A percentile compares a stretch with the other conserved stretches of the same genome.
These are phyloP conservation scores for Bombus vancouverensis DNA, from an alignment of 1,140 invertebrate species.

Conservation along the genomic window DNA sequence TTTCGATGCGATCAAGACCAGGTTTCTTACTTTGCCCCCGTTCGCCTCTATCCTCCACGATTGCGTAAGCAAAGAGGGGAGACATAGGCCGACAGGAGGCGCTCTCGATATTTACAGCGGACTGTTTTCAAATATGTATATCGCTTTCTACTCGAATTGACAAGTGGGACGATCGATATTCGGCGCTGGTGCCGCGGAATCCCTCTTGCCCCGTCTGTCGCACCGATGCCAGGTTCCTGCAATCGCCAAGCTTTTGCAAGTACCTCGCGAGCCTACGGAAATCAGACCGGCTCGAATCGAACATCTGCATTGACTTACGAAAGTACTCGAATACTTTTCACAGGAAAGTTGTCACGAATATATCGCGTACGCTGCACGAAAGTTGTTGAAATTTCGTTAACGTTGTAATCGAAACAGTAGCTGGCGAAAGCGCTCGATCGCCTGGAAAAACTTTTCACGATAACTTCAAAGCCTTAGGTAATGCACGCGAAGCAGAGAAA, in stretches of 20 bases:
- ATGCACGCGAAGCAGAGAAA: no score
- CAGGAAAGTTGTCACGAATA: no score
- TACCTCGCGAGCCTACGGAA: background rate
- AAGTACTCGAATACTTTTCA: background rate
- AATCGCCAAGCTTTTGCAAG: background rate
- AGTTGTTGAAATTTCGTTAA: background rate
- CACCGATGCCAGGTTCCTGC: background rate
- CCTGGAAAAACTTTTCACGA: no score
- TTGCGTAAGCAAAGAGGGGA: background rate
- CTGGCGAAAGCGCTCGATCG: no score
- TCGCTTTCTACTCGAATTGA: conserved; percentile 68
- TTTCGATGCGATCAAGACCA: background rate
- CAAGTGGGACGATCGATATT: conserved; percentile 72
- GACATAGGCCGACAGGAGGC: background rate
- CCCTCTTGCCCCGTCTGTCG: no score
- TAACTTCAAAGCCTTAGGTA: no score
- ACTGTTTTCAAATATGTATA: conserved; percentile 52
- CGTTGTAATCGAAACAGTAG: no score
- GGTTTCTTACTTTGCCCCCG: background rate
- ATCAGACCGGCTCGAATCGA: background rate
- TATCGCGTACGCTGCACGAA: no score
- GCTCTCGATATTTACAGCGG: conserved; percentile 34
- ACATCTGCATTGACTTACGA: background rate
- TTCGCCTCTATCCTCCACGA: no score
- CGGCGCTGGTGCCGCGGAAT: conserved; percentile 11